Evolutionary conservation across 1,140 invertebrate genomes (phyloP), one percentile per base, ranked within the genome.

Genomic region (Cydia splendana): DNA sequence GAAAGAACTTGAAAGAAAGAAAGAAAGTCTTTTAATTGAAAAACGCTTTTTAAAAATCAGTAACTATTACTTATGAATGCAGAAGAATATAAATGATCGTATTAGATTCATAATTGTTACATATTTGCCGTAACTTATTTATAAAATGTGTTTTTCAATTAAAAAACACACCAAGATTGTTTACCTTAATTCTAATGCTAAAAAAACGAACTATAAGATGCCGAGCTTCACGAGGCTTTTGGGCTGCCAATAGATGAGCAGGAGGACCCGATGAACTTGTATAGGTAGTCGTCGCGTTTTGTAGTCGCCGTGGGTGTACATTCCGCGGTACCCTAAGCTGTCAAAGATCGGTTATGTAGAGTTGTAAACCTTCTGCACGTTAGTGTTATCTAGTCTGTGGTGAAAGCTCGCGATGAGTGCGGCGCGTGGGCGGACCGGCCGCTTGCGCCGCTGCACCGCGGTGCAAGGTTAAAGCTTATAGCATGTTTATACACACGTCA

Each of bases 321-420:
- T 53, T 53, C 6, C 3, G 51, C 51, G 51, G 20, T 62, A 62
- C 57, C 15, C 7, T 62, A 0, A 53, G 51, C 51, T 53, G 51
- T 53, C n/a, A 5, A 71, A 42, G 13, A 18, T 71, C 12, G 30
- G 4, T 24, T 30, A 12, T n/a, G 28, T 7, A 34, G 28, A 38
- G 67, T 71, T 71, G 18, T 30, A 34, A 24, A 42, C 67, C 67
- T 53, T 53, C 28, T 30, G 28, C 4, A 30, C 30, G n/a, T n/a
- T 30, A 34, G 28, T 71, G 10, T 7, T 67, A 20, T 28, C 28
- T 30, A 71, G 15, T 30, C 28, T 71, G n/a, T 34, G 13, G 89
- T 91, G 89, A 91, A 92, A 92, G 90, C 89, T 82, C 75, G 75
- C 76, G 88, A 88, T 89, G 88, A 88, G 87, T 87, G 87, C 83